Evolutionary conservation across 2,113 vertebrate species (phyloP), one percentile per base, ranked within the genome.

Genomic region (Athene noctua): DNA sequence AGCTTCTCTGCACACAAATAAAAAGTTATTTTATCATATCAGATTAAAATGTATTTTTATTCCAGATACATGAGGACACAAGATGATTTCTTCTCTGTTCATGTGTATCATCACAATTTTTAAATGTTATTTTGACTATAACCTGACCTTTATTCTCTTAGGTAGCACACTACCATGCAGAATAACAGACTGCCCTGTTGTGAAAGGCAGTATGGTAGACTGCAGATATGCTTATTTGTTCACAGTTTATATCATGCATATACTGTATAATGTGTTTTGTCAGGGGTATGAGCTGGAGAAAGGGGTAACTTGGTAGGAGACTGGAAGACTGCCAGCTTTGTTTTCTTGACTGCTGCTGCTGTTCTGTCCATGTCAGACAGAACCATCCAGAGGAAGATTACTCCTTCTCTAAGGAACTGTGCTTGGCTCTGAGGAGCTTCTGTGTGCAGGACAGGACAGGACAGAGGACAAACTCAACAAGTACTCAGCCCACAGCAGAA

Each of bases 141-240:
- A 40, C 8, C 38, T 71, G 74, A 59, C 44, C 29, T 73, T 57
- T 79, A 49, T 59, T 93, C 68, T 70, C 20, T 10, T n/a, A 67
- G 79, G 81, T 25, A 68, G 51, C n/a, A 77, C 21, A 14, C 18
- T 42, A 75, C 42, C 46, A 32, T 4, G 29, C 25, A 86, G 44
- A 81, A 80, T 40, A 34, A 16, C 55, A 80, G 72, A 18, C 59
- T 38, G 51, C 17, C 66, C 44, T 55, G 66, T 20, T 79, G 30
- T 42, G 54, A 49, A 58, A 65, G 40, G 67, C 82, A 27, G 16
- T 11, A 23, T 0, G 2, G 84, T 34, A 89, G 84, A 44, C 78
- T 90, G 87, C 80, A 90, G 89, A 78, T 46, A 51, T n/a, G 49
- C 94, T 92, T 93, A 90, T 96, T 87, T 93, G 94, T 80, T 95